Base-by-base conservation (phyloP, 1,140 invertebrate species). In the Apis laboriosa region DNA sequence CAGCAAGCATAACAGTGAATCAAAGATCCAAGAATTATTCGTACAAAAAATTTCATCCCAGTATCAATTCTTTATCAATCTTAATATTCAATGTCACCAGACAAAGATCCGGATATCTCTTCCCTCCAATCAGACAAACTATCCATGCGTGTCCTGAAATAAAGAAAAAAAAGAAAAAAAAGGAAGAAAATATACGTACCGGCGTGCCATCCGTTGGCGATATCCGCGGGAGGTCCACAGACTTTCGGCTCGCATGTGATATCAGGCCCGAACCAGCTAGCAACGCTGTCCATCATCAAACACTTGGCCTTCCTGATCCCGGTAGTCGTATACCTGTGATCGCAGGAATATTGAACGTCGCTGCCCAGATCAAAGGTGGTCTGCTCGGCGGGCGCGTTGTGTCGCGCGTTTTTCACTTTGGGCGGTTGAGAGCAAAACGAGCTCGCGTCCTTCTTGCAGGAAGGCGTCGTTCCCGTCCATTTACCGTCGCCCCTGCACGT, bases 191-290 rank as follows among this genome's bases (percentile, higher is more conserved):
- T 13, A 9, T 64, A 83, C 82, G 28, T 88, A 94, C 93, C 94
- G 19, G 98, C 97, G 87, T 98, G 97, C 96, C 97, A 97, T 49
- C 98, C 99, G 90, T 99, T 98, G 1, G 97, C 94, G 15, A 99
- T 97, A 90, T 98, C 97, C 0, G 96, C 96, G 0, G 99, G 98
- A 80, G 97, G 95, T 0, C 97, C 97, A 91, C 98, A 99, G 56
- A 85, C 96, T 96, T 97, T 94, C 97, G 98, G 97, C 95, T 98
- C 97, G 90, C 99, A 99, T 60, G 97, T 96, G 77, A 99, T 97
- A 90, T 99, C 98, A 1, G 99, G 99, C 21, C 98, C 98, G 90
- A 98, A 98, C 97, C 97, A 98, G 84, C 95, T 95, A 24, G 96
- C 96, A 1, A 84, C 94, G 1, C 97, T 97, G 89, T 98, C 97